Base-by-base conservation (phyloP, 1,140 invertebrate genomes). In the Drosophila serrata region DNA sequence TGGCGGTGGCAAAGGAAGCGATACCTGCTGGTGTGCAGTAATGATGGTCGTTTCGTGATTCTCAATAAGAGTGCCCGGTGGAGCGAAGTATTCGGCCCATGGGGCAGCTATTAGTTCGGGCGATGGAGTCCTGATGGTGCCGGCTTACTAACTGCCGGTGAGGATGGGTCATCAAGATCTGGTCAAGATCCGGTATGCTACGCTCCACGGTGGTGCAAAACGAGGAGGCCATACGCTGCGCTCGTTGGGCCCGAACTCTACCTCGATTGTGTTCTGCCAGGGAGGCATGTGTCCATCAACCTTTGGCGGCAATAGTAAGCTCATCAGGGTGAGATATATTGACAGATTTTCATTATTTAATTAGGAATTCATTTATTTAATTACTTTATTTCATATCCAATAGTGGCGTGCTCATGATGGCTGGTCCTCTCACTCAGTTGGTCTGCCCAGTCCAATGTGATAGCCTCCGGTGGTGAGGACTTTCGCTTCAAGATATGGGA, bases 331-430 rank as follows among this genome's bases (percentile, higher is more conserved):
- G 93, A 92, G 62, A 22, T 22, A 35, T 39, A 22, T 40, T 3
- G 6, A 17, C 11, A 39, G 31, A 29, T 46, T 31, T 12, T n/a
- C 1, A n/a, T 9, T 24, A 27, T 27, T 45, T 7, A 12, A 48
- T 27, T 33, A 1, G 1, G 0, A 17, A 7, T 31, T 45, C 5
- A 51, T 17, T 17, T 0, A 19, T 15, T 31, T 31, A 4, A 43
- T 45, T 22, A 43, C 31, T 22, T 15, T 9, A 24, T 58, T 45
- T 45, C 4, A 8, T 8, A 33, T 0, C 7, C 37, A n/a, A 15
- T 91, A 98, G 97, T 99, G 99, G 98, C 97, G 97, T 93, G 99
- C 97, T 22, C 99, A 99, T 93, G 98, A 99, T 78, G 97, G 97
- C 90, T 99, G 3, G 96, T 99, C 74, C 93, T 99, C 19, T 96